Base-by-base conservation (phyloP, 2,888 invertebrate genomes). In the Lasioglossum zephyrum region DNA sequence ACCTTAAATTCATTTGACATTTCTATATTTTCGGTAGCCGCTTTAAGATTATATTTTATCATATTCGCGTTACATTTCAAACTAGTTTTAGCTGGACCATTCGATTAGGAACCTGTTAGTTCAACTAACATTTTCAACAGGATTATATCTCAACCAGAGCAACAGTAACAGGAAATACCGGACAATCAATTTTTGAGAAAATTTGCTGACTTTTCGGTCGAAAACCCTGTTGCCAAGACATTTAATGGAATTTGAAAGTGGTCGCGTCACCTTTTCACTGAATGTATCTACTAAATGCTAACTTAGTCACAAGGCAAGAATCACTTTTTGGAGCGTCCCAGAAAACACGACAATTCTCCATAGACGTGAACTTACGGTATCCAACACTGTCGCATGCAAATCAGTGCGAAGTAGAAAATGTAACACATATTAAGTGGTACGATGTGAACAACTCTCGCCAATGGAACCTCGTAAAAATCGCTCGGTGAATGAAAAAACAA, bases 371-470 rank as follows among this genome's bases (percentile, higher is more conserved):
- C 31, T 63, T 63, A 63, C 63, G 63, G 63, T 63, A 63, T 31
- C 63, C 63, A 31, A 16, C 16, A 4, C 39, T 36, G 70, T 49
- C 31, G 26, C 63, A 31, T 63, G 63, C 63, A 63, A 63, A 63
- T 63, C 73, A 18, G 26, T 41, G 16, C 49, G 44, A 73, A 73
- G 49, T n/a, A 36, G 44, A 36, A 41, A 73, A 49, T 73, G 63
- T 63, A 63, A 63, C 63, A 63, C 63, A 63, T 63, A 63, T 63
- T 63, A 63, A 63, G 63, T 63, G 63, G 63, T 63, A 63, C 63
- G 26, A 31, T 31, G 63, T 63, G 63, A 31, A 63, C 63, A 18
- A 63, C 31, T 63, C 63, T 31, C 63, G 63, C 16, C 63, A 31
- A 16, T 6, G 63, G 8, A 2, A 18, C 26, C 63, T 63, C 31